A percentile compares a stretch with the other conserved stretches of the same genome.
Evolutionary conservation across 2,888 invertebrate species (phyloP).

Genomic region (Metopia argyrocephala): DNA sequence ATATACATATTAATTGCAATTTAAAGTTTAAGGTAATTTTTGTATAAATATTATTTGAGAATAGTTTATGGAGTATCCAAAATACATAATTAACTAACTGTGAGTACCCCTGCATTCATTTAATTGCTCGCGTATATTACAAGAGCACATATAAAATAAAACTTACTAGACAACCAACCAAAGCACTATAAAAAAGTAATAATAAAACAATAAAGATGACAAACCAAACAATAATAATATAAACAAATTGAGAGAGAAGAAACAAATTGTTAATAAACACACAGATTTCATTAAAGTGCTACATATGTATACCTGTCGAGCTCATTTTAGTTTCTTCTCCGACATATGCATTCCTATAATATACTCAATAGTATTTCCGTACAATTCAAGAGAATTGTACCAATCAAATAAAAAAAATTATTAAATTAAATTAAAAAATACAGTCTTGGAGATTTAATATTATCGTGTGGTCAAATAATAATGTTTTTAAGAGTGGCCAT

Average conservation of each 20-base stretch:
- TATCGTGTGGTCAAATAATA: neutral
- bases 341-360: too few species aligned
- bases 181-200: neutral
- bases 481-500: neutral
- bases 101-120: neutral
- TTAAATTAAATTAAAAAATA: neutral
- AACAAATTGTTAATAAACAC: constrained; percentile 37
- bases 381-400: neutral
- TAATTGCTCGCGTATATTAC: neutral
- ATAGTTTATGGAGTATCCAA: too few species aligned
- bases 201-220: constrained; percentile 23
- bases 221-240: constrained; percentile 1
- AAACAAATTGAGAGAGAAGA: constrained; percentile 20
- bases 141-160: neutral
- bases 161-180: neutral
- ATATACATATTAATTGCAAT: too few species aligned
- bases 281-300: constrained; percentile 25
- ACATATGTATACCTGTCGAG: too few species aligned
- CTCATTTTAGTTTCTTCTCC: neutral
- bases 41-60: too few species aligned
- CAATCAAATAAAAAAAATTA: neutral
- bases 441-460: neutral
- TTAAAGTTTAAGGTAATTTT: too few species aligned
- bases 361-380: too few species aligned
- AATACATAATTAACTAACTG: neutral